Conservation (phyloP, 2,113 vertebrate genomes). For the Megaceryle torquata region DNA sequence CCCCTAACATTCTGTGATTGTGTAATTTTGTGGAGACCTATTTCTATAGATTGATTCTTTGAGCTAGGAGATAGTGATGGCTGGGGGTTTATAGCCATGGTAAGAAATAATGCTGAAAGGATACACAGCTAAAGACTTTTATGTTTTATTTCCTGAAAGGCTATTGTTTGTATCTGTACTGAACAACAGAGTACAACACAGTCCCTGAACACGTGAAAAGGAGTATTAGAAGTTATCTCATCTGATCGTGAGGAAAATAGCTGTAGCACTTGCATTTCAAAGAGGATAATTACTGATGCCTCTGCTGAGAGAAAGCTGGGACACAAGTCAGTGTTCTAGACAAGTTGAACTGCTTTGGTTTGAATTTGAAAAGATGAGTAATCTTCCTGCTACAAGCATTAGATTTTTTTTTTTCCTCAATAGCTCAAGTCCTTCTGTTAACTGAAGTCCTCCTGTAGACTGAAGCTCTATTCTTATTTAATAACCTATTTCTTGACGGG, state of each 20-base stretch:
- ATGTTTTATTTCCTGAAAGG: background rate
- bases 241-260: background rate
- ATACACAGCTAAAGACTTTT: background rate
- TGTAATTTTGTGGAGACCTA: background rate
- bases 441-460: background rate
- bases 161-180: background rate
- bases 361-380: background rate
- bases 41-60: background rate
- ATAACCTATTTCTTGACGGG: background rate
- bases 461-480: background rate
- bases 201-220: background rate
- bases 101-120: background rate
- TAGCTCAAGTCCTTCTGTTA: background rate
- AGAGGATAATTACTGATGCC: background rate
- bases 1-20: too few relatives aligned
- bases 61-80: background rate
- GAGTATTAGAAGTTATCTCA: background rate
- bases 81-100: background rate
- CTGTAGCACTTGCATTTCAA: background rate
- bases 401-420: background rate
- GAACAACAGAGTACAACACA: background rate
- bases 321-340: background rate
- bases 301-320: background rate
- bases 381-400: background rate
- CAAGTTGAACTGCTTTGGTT: background rate